These are phyloP conservation scores for Gyrodactylus salaris DNA, from an alignment of 1,140 invertebrate species.

Conservation along the genomic window DNA sequence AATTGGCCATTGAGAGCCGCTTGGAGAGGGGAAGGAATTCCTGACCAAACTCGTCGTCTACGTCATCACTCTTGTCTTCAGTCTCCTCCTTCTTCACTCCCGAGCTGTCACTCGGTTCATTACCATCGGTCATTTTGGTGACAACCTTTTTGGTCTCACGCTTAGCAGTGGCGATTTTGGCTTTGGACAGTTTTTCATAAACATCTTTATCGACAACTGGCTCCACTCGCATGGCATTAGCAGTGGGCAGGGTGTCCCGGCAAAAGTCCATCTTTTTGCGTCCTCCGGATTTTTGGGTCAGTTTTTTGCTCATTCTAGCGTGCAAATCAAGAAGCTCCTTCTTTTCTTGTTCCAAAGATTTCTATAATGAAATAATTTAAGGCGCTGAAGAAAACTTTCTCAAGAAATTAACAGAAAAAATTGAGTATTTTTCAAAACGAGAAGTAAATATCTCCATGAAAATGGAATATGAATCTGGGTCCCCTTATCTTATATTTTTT, in stretches of 20 bases:
- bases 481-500: no score
- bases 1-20: background rate
- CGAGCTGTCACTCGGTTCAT: background rate
- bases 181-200: background rate
- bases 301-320: background rate
- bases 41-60: background rate
- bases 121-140: background rate
- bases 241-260: background rate
- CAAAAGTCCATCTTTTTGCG: background rate
- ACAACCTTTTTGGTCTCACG: background rate
- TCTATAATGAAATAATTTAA: no score
- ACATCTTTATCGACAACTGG: background rate
- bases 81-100: background rate
- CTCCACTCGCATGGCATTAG: background rate
- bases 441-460: no score
- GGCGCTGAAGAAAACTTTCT: no score
- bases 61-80: background rate
- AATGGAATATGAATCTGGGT: no score
- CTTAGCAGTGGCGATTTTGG: background rate
- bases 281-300: background rate
- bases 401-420: background rate
- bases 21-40: background rate
- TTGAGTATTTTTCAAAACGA: constrained; percentile 14
- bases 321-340: background rate
- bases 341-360: background rate